Percentiles rank a stretch among this genome's conserved stretches.
phyloP scores from a whole-genome alignment of 2,888 invertebrate species.

The Tipula helvola region DNA sequence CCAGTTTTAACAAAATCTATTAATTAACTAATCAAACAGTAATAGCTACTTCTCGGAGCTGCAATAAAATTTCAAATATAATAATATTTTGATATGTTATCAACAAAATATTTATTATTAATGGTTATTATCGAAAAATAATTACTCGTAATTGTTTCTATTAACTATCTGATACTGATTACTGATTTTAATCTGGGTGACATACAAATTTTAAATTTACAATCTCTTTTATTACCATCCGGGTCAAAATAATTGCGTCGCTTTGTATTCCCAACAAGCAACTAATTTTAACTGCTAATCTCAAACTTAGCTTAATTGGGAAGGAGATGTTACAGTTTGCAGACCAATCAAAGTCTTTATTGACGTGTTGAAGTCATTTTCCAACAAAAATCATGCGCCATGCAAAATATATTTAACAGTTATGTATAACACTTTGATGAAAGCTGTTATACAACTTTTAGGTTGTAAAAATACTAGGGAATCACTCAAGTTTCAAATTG shows the following conservation, averaged over 20 bases:
- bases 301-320: no score
- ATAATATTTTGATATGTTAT: neutral
- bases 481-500: no score
- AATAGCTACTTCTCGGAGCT: neutral
- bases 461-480: no score
- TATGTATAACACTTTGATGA: no score
- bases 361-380: no score
- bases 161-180: neutral
- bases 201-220: neutral
- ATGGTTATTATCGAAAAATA: neutral
- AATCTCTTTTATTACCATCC: neutral
- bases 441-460: no score
- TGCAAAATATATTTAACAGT: no score
- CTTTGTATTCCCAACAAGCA: no score
- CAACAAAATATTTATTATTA: neutral
- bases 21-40: neutral
- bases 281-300: no score
- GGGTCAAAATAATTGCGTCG: neutral
- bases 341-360: no score
- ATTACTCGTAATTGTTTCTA: neutral
- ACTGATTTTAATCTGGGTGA: neutral
- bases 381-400: no score
- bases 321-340: no score
- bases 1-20: neutral
- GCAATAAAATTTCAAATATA: neutral